phyloP scores from a whole-genome alignment of 2,113 vertebrate genomes.

The Rafetus swinhoei region DNA sequence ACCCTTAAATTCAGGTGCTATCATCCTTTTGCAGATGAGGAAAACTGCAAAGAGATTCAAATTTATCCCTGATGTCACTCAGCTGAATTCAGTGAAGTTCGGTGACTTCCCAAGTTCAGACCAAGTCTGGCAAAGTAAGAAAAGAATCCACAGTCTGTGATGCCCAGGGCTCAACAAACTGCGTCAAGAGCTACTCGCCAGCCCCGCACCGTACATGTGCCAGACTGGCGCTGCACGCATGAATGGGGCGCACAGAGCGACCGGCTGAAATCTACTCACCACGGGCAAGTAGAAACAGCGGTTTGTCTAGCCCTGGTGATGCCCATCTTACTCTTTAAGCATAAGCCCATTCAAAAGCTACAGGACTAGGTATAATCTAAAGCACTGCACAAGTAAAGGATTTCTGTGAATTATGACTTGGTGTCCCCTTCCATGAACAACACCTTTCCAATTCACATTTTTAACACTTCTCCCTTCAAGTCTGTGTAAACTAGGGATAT shows the following conservation, averaged over 20 bases:
- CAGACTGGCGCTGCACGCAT: too few relatives aligned
- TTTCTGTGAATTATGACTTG: not conserved
- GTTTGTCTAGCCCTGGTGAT: too few relatives aligned
- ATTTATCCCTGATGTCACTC: not conserved
- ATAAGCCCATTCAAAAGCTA: not conserved
- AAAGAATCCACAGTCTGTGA: not conserved
- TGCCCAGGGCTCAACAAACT: too few relatives aligned
- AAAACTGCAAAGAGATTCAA: not conserved
- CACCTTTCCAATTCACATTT: not conserved
- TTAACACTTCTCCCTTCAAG: not conserved
- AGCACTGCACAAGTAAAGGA: not conserved
- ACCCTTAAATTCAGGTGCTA: not conserved
- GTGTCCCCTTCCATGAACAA: not conserved
- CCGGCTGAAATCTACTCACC: too few relatives aligned
- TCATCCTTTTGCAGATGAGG: not conserved
- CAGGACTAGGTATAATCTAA: not conserved
- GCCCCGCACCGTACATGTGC: too few relatives aligned
- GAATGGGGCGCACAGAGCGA: too few relatives aligned
- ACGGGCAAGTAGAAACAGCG: too few relatives aligned
- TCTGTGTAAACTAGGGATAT: not conserved
- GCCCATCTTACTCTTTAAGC: not conserved
- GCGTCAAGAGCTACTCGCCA: too few relatives aligned
- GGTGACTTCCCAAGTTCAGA: not conserved
- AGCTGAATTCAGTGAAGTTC: slow-evolving; percentile 13
- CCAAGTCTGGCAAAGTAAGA: not conserved